phyloP scores from a whole-genome alignment of 2,113 vertebrate species.

The Proterorhinus semilunaris region DNA sequence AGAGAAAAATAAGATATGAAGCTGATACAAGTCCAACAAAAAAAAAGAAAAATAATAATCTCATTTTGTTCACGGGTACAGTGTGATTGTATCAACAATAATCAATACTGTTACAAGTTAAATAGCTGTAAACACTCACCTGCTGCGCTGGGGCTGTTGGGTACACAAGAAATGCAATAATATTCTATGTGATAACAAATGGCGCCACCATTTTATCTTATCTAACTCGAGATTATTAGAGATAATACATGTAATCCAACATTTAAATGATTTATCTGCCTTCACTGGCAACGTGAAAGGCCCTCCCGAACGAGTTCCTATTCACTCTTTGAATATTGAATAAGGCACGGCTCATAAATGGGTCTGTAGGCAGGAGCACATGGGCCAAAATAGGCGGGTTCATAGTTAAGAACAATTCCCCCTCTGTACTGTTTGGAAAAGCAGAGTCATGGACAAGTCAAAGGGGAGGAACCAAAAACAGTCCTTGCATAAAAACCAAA shows the following conservation, averaged over 20 bases:
- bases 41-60: too few relatives aligned
- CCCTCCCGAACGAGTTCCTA: slow-evolving; percentile 38
- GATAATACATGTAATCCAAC: slow-evolving; percentile 7
- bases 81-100: too few relatives aligned
- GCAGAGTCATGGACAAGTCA: neutral
- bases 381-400: neutral
- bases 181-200: too few relatives aligned
- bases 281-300: slow-evolving; percentile 10
- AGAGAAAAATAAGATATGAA: too few relatives aligned
- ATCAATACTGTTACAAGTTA: too few relatives aligned
- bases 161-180: too few relatives aligned
- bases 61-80: too few relatives aligned
- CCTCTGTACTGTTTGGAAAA: neutral
- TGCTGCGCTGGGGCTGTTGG: too few relatives aligned
- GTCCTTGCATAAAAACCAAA: neutral
- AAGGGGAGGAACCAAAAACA: neutral
- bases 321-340: slow-evolving; percentile 41
- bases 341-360: slow-evolving; percentile 33
- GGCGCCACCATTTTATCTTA: too few relatives aligned
- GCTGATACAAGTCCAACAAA: too few relatives aligned
- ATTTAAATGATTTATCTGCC: slow-evolving; percentile 16
- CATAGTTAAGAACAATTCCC: neutral
- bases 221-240: too few relatives aligned
- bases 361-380: neutral
- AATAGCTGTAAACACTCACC: too few relatives aligned